Conservation (phyloP, 1,140 invertebrate genomes). For the Drosophila repleta region DNA sequence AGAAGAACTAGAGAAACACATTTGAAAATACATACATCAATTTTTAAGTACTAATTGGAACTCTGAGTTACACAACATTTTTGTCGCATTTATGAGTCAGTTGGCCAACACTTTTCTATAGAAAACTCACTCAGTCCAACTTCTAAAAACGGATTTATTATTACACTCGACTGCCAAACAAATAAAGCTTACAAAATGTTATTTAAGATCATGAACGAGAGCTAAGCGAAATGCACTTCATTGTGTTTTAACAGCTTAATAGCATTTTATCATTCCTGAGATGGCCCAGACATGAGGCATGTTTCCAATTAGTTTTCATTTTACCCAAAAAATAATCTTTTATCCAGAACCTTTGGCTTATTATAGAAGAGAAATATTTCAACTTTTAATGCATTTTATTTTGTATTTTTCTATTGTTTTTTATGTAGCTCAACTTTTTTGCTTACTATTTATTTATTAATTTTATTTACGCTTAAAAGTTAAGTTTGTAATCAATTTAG, state of each 20-base stretch:
- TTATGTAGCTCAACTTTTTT: no score
- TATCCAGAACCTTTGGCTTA: no score
- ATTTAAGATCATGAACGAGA: background rate
- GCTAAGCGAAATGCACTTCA: slow-evolving; percentile 1
- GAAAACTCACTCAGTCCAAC: background rate
- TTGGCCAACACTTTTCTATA: slow-evolving; percentile 6
- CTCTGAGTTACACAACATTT: slow-evolving; percentile 9
- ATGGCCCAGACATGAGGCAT: background rate
- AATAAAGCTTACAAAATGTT: slow-evolving; percentile 8
- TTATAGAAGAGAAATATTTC: no score
- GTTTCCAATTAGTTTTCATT: background rate
- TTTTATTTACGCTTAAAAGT: no score
- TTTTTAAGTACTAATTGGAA: slow-evolving; percentile 45
- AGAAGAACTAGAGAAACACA: slow-evolving; percentile 11
- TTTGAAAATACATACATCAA: slow-evolving; percentile 47
- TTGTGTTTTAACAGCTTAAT: slow-evolving; percentile 2
- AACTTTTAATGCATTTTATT: no score
- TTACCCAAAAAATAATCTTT: background rate
- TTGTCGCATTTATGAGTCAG: slow-evolving; percentile 16
- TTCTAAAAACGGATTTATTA: slow-evolving; percentile 1
- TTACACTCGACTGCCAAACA: background rate
- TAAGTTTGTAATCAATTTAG: no score
- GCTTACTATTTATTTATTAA: no score
- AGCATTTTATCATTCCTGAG: slow-evolving; percentile 1
- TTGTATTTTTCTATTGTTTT: no score